Base-by-base conservation (phyloP, 2,888 invertebrate genomes). In the Nomada fucata region DNA sequence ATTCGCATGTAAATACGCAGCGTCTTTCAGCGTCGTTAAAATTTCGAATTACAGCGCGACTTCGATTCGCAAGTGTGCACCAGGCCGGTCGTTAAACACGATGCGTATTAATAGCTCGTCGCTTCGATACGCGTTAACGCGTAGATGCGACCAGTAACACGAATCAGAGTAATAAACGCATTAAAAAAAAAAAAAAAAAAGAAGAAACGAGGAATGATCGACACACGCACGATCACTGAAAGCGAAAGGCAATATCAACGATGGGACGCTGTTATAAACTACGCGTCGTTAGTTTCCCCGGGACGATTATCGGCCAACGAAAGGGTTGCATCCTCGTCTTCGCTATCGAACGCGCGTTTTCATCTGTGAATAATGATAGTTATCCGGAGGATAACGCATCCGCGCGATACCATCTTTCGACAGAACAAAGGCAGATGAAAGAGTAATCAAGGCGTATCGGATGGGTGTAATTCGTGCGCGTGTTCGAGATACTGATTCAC, bases 361-460 rank as follows among this genome's bases (percentile, higher is more conserved):
- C 67, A 65, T 80, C 81, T 80, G 76, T 82, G 69, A 81, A 69
- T 82, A 69, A 82, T 80, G 76, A 81, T 72, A 76, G 72, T 82
- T 80, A 81, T 81, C 68, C 63, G 36, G 26, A 23, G 65, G 60
- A 74, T 69, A 74, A 81, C 73, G 44, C 63, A 68, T 23, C 68
- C 55, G 57, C 57, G 63, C 13, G 79, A 79, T 81, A 73, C 11
- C 50, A 82, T 74, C 67, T 55, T n/a, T 5, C 20, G 55, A 36
- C 15, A 52, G 74, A 81, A 79, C 74, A 81, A 79, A 78, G 78
- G 67, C 23, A 26, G 63, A 78, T n/a, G 68, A 50, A 53, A 65
- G 73, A 68, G 63, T 64, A 52, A 79, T 79, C 76, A 20, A 63
- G 68, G 23, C 59, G 63, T 44, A 67, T 78, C 53, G 23, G n/a